A percentile compares a stretch with the other conserved stretches of the same genome.
Conservation (phyloP, 2,888 invertebrate species). For the Mythimna impura region DNA sequence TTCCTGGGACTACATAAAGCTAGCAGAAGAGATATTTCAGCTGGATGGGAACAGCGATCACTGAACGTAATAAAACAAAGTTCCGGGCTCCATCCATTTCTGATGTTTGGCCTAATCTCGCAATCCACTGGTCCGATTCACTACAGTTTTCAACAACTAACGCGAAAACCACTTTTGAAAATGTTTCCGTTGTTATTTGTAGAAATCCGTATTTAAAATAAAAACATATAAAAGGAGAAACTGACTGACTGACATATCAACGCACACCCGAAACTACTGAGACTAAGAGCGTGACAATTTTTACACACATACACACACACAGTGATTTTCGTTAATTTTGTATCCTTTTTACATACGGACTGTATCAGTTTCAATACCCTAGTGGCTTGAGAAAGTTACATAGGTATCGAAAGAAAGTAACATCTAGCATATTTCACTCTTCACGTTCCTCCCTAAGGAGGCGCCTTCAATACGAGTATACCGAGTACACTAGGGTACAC, state of each 20-base stretch:
- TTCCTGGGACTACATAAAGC: constrained; percentile 11
- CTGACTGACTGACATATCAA: neutral
- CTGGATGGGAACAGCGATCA: constrained; percentile 25
- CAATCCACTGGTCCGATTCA: constrained; percentile 1
- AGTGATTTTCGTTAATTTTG: neutral
- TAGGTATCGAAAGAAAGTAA: constrained; percentile 11
- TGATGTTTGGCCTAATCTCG: constrained; percentile 41
- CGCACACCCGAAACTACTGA: no score
- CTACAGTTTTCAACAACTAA: constrained; percentile 26
- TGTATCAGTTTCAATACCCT: constrained; percentile 33
- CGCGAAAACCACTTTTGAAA: constrained; percentile 3
- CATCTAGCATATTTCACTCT: constrained; percentile 41
- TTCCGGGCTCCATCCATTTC: constrained; percentile 40
- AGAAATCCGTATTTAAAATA: neutral
- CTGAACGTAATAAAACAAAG: constrained; percentile 50
- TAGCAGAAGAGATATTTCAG: constrained; percentile 41
- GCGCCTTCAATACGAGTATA: constrained; percentile 19
- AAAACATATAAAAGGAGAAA: neutral
- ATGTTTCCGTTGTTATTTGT: constrained; percentile 6
- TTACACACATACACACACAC: no score
- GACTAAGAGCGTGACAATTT: no score
- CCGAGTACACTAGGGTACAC: neutral
- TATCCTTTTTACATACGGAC: neutral
- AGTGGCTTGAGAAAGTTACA: constrained; percentile 25
- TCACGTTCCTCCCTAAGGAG: constrained; percentile 32